Base-by-base conservation (phyloP, 92 coral and sea anemone genomes). In the Actinernus sp. region DNA sequence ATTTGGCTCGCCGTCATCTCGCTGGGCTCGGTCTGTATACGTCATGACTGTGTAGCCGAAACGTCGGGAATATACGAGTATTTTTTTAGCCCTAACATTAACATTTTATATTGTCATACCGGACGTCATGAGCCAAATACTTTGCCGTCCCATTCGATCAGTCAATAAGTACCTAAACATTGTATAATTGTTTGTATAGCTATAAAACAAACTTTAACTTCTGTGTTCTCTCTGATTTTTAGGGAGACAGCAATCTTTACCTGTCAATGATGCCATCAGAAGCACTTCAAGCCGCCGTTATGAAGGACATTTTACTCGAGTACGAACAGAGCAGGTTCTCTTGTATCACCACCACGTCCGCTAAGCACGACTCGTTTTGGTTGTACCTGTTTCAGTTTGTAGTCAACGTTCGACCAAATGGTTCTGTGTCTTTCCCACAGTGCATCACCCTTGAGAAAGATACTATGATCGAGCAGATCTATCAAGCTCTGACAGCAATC, bases 261-360 rank as follows among this genome's bases (percentile, higher is more conserved):
- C 32, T 74, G 25, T 73, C 96, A 37, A 38, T 89, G 54, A 61
- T 59, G 1, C 96, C 96, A 3, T 69, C 92, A 9, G 77, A 80
- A 19, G 69, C 71, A 3, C 46, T 89, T 9, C 81, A 85, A 30
- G 88, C 88, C 26, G 48, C 55, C 16, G 74, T 76, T 3, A 71
- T 86, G 43, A 73, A 24, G 28, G 87, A 85, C 44, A 52, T 80
- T 4, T 64, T 89, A 12, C 67, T 85, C 21, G 96, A 89, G 39
- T 80, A 63, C 46, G 86, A 79, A 31, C 75, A 85, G 16, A 80
- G 96, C 34, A 68, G 79, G 6, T 85, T 89, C 44, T 71, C 80
- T 18, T 89, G 96, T 41, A 74, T 89, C 73, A 89, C 89, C 48
- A 79, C 87, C 19, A 63, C 57, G 24, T 26, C 78, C 2, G 55